Percentiles rank a stretch among this genome's conserved stretches.
Evolutionary conservation across 2,888 invertebrate species (phyloP).

Genomic region (Xanthorhoe designata): DNA sequence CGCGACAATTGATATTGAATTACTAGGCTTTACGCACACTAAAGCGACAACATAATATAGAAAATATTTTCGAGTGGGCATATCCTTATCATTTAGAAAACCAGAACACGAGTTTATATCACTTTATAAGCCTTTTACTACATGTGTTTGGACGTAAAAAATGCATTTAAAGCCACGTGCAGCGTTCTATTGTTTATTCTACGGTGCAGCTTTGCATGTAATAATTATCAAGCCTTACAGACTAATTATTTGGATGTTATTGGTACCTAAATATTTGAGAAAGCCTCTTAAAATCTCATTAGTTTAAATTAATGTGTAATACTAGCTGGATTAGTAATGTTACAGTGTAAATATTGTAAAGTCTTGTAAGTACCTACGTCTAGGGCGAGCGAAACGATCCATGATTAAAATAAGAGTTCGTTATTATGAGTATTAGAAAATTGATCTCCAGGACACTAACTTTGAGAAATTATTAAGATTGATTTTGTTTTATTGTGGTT

Average conservation of each 20-base stretch:
- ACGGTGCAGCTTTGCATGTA: too few species aligned
- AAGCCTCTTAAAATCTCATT: background rate
- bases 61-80: too few species aligned
- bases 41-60: too few species aligned
- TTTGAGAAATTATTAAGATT: constrained; percentile 2
- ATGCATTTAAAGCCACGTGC: too few species aligned
- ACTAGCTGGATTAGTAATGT: constrained; percentile 27
- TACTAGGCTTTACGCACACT: too few species aligned
- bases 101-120: too few species aligned
- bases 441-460: constrained; percentile 36
- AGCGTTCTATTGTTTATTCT: too few species aligned
- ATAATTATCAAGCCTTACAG: background rate
- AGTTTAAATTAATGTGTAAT: constrained; percentile 8
- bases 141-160: too few species aligned
- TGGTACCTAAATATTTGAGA: background rate
- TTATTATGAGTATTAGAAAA: constrained; percentile 39
- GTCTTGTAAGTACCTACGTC: constrained; percentile 20
- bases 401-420: constrained; percentile 15
- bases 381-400: constrained; percentile 19
- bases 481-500: background rate
- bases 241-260: background rate
- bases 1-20: too few species aligned
- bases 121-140: too few species aligned
- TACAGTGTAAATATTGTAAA: constrained; percentile 24
- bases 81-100: too few species aligned